Percentiles rank a stretch among this genome's conserved stretches.
Conservation (phyloP, 2,888 invertebrate genomes). For the Muscina levida region DNA sequence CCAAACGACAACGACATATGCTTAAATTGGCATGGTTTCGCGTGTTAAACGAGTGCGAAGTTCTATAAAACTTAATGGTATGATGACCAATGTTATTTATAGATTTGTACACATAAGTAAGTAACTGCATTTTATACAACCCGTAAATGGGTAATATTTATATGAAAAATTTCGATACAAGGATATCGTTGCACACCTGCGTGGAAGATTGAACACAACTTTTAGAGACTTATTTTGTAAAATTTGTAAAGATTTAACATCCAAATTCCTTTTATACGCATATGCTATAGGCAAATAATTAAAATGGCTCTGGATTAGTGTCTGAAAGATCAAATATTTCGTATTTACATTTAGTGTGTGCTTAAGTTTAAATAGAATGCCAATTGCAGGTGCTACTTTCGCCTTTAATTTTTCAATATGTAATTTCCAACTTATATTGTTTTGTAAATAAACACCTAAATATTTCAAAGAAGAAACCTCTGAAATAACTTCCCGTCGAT, state of each 20-base stretch:
- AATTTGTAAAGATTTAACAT: not conserved
- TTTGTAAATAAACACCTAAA: not conserved
- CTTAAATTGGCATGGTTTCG: too few species aligned
- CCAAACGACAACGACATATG: too few species aligned
- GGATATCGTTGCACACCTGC: too few species aligned
- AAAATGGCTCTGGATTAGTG: not conserved
- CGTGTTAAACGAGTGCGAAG: too few species aligned
- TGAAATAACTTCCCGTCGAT: not conserved
- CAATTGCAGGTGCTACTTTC: not conserved
- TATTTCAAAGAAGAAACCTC: not conserved
- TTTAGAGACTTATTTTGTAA: not conserved
- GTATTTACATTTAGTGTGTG: not conserved
- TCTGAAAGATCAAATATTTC: not conserved
- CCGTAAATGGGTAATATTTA: too few species aligned
- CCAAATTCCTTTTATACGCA: not conserved
- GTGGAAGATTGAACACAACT: not conserved
- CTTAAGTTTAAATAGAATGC: too few species aligned
- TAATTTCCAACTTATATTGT: not conserved
- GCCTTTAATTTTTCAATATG: not conserved
- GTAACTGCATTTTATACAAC: too few species aligned
- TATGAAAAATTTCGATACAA: too few species aligned
- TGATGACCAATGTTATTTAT: too few species aligned
- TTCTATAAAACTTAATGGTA: too few species aligned
- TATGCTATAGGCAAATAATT: not conserved
- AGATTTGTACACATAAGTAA: too few species aligned